Conservation (phyloP, 2,888 invertebrate species). For the Nymphalis c-album region DNA sequence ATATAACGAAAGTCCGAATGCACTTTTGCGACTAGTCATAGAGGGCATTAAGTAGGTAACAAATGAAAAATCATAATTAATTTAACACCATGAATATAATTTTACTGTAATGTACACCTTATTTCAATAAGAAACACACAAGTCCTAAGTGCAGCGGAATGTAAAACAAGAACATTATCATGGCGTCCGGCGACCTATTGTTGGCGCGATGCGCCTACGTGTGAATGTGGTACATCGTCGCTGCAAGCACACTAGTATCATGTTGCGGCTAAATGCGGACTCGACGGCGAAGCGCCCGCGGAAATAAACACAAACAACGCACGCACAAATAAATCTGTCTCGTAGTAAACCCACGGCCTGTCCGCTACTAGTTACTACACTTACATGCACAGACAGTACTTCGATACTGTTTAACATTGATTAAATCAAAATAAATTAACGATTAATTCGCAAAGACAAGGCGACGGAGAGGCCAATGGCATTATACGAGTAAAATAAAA, state of each 20-base stretch:
- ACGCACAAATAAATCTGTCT: slow-evolving; percentile 34
- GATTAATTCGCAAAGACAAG: neutral
- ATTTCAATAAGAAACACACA: neutral
- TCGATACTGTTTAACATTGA: neutral
- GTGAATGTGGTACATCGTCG: slow-evolving; percentile 43
- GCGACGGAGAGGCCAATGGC: neutral
- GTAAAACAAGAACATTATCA: slow-evolving; percentile 39
- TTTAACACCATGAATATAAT: neutral
- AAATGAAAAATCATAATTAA: too few relatives aligned
- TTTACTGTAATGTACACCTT: neutral
- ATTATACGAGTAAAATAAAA: neutral
- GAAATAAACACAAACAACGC: slow-evolving; percentile 63
- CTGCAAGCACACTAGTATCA: slow-evolving; percentile 55
- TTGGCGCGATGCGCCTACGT: slow-evolving; percentile 61
- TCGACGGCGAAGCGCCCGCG: slow-evolving; percentile 60
- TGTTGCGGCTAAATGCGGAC: slow-evolving; percentile 75
- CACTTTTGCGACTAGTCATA: too few relatives aligned
- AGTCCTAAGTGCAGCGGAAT: slow-evolving; percentile 30
- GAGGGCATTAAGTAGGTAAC: too few relatives aligned
- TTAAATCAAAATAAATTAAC: neutral
- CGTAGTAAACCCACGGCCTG: slow-evolving; percentile 21
- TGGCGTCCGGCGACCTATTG: slow-evolving; percentile 44
- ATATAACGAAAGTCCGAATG: too few relatives aligned
- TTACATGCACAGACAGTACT: slow-evolving; percentile 3
- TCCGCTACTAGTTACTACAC: slow-evolving; percentile 8